phyloP scores from a whole-genome alignment of 2,888 invertebrate genomes.

The Caenorhabditis doughertyi region DNA sequence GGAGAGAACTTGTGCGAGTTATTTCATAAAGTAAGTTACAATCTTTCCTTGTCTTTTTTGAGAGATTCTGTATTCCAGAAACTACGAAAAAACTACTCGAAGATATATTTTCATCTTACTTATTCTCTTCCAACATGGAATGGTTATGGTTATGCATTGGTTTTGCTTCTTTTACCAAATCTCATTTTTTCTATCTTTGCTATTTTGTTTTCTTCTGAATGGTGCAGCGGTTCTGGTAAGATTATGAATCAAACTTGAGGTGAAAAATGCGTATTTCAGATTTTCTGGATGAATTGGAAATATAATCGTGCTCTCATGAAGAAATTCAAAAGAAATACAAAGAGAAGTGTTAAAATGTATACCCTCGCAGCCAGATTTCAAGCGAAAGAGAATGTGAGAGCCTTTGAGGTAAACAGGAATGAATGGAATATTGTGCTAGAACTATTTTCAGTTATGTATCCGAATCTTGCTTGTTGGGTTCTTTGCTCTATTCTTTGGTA shows the following conservation, averaged over 20 bases:
- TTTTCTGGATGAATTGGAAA: constrained; percentile 4
- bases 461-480: constrained; percentile 25
- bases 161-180: constrained; percentile 19
- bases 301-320: constrained; percentile 3
- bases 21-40: constrained; percentile 12
- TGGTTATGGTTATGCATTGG: constrained; percentile 22
- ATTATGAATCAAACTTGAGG: too few relatives aligned
- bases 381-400: constrained; percentile 38
- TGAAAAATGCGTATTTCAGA: too few relatives aligned
- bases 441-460: constrained; percentile 16
- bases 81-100: constrained; percentile 42
- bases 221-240: constrained; percentile 12
- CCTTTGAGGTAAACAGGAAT: constrained; percentile 27
- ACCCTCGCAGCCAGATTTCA: constrained; percentile 26
- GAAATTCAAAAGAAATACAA: constrained; percentile 19
- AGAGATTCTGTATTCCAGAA: background rate
- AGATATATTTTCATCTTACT: constrained; percentile 3
- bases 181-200: background rate
- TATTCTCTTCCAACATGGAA: constrained; percentile 14
- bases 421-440: too few relatives aligned
- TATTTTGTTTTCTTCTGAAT: constrained; percentile 4
- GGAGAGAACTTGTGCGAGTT: constrained; percentile 22
- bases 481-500: constrained; percentile 4
- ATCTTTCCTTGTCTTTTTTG: background rate
- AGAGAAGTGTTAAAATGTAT: background rate